Evolutionary conservation across 1,140 invertebrate genomes (phyloP), one percentile per base, ranked within the genome.

Genomic region (Zaprionus kolodkinae): DNA sequence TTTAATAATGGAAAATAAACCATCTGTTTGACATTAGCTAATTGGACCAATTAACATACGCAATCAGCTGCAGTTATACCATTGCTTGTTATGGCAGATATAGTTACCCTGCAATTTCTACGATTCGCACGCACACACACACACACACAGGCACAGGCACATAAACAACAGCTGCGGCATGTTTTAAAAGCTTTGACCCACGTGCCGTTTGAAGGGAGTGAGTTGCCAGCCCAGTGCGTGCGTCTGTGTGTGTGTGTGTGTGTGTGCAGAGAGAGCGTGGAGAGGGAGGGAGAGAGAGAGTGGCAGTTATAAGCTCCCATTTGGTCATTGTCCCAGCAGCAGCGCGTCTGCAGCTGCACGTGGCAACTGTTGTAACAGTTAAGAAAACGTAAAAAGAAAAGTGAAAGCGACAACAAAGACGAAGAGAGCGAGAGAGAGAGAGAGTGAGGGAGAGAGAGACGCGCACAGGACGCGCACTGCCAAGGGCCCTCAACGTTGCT

Each of bases 281-380:
- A 21, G 52, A 0, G 27, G 30, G 45, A 10, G n/a, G n/a, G 4
- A 15, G 40, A 43, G 9, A 7, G 40, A n/a, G 33, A 43, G 36
- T 54, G 48, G 52, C 36, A 36, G 61, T 45, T 48, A 57, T 48
- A 70, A 45, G 13, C 36, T 62, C 35, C 50, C 55, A 36, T 62
- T 76, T 76, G 57, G 55, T 64, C 60, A 74, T 57, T 68, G 60
- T 74, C n/a, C 35, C 54, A 65, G 21, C 38, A 50, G 36, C 35
- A 30, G 55, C 33, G 17, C 10, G 40, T 45, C 40, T 45, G 40
- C 13, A 40, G 17, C 48, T 68, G 73, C 68, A 76, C 68, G 69
- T 76, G 69, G 33, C 67, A 13, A 36, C 54, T 75, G 66, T 69
- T 56, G 59, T 57, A 55, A 33, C 12, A 27, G 52, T 55, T 27